Conservation (phyloP, 1,140 invertebrate species). For the Musca vetustissima region DNA sequence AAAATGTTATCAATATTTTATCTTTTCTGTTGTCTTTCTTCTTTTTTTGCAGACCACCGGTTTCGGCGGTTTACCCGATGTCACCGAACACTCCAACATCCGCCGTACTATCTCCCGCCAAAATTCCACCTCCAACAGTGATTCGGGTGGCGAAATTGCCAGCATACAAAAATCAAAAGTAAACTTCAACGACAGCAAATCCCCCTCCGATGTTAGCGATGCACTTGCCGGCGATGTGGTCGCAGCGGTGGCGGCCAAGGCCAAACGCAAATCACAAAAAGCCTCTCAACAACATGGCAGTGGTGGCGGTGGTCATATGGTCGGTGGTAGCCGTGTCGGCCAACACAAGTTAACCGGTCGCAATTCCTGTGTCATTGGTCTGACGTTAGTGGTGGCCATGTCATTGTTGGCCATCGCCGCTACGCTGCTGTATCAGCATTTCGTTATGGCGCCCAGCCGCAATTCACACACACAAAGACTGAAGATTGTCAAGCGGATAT, state of each 20-base stretch:
- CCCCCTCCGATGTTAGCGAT: constrained; percentile 20
- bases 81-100: constrained; percentile 54
- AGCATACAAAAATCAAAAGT: constrained; percentile 51
- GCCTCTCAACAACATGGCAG: constrained; percentile 29
- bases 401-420: constrained; percentile 47
- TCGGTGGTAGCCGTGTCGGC: constrained; percentile 31
- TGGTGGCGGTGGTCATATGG: constrained; percentile 31
- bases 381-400: constrained; percentile 47
- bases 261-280: constrained; percentile 30
- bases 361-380: constrained; percentile 43
- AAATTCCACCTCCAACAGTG: constrained; percentile 53
- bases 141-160: constrained; percentile 43
- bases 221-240: neutral
- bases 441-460: constrained; percentile 57
- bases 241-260: constrained; percentile 25
- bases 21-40: neutral
- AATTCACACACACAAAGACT: constrained; percentile 62
- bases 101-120: constrained; percentile 50
- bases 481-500: constrained; percentile 60
- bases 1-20: no score
- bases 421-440: constrained; percentile 51
- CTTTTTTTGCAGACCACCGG: constrained; percentile 48
- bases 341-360: constrained; percentile 36
- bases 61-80: constrained; percentile 52
- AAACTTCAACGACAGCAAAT: constrained; percentile 39